Conservation (phyloP, 2,797 vertebrate genomes). For the Podargus strigoides region DNA sequence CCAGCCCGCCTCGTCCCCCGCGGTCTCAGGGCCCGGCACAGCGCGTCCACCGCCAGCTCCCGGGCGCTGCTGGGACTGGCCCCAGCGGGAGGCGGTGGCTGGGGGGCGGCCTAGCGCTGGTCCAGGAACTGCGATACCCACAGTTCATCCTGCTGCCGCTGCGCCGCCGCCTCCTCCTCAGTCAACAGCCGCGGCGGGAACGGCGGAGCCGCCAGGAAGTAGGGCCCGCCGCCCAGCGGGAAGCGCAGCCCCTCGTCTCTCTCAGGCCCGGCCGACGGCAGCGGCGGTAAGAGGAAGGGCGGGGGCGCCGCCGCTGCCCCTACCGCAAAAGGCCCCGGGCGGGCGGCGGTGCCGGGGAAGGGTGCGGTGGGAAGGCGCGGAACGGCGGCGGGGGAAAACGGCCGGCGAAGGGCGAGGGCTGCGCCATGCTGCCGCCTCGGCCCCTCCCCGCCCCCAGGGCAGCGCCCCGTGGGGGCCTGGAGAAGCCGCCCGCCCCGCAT, state of each 20-base stretch:
- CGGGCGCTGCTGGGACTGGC: neutral
- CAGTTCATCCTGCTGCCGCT: neutral
- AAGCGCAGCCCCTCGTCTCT: neutral
- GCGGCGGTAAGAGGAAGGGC: neutral
- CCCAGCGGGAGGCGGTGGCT: neutral
- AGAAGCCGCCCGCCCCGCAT: too few relatives aligned
- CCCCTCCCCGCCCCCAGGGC: neutral
- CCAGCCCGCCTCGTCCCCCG: neutral
- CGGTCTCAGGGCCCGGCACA: constrained; percentile 66
- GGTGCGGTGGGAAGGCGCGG: neutral
- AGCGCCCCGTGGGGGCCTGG: too few relatives aligned
- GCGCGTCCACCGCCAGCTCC: constrained; percentile 37
- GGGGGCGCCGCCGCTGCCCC: neutral
- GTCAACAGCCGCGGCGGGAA: neutral
- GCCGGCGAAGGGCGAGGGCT: too few relatives aligned
- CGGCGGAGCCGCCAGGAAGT: neutral
- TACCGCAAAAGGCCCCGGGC: neutral
- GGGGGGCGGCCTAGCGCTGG: neutral
- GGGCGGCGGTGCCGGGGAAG: neutral
- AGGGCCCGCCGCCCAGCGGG: neutral
- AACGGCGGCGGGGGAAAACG: too few relatives aligned
- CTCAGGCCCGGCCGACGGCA: neutral
- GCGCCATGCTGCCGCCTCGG: neutral
- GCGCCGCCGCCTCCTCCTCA: neutral
- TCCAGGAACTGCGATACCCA: constrained; percentile 24